phyloP scores from a whole-genome alignment of 1,140 invertebrate genomes.

The Ctenoplectra terminalis region DNA sequence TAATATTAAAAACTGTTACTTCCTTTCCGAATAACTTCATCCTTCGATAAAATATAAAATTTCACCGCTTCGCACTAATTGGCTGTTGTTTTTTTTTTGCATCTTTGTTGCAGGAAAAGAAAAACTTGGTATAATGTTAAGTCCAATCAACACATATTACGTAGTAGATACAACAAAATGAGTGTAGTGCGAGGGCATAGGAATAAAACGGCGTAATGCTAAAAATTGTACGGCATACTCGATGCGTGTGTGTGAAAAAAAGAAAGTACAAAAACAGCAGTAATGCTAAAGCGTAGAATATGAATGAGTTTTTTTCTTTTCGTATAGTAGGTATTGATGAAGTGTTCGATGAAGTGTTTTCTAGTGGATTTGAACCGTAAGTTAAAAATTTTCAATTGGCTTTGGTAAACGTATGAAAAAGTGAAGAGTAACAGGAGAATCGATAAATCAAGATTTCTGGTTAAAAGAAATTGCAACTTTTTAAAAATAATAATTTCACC shows the following conservation, averaged over 20 bases:
- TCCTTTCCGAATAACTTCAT: not conserved
- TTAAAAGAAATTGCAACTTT: not conserved
- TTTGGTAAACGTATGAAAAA: not conserved
- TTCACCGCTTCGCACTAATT: not conserved
- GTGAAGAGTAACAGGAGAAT: not conserved
- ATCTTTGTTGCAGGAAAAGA: slow-evolving; percentile 1
- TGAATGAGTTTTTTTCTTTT: not conserved
- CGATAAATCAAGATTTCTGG: no score
- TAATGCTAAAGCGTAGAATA: not conserved
- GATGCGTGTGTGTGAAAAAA: not conserved
- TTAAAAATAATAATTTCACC: not conserved
- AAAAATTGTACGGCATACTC: not conserved
- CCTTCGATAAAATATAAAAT: not conserved
- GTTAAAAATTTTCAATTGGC: not conserved
- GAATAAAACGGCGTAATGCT: not conserved
- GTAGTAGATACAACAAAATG: not conserved
- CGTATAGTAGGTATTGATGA: not conserved
- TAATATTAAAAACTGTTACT: not conserved
- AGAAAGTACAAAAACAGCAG: no score
- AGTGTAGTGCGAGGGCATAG: not conserved
- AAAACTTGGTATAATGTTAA: not conserved
- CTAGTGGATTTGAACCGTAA: not conserved
- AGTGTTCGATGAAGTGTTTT: not conserved
- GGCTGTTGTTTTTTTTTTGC: not conserved
- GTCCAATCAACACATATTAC: not conserved